These are phyloP conservation scores for Percopsis transmontana DNA, from an alignment of 2,113 vertebrate genomes.

Conservation along the genomic window DNA sequence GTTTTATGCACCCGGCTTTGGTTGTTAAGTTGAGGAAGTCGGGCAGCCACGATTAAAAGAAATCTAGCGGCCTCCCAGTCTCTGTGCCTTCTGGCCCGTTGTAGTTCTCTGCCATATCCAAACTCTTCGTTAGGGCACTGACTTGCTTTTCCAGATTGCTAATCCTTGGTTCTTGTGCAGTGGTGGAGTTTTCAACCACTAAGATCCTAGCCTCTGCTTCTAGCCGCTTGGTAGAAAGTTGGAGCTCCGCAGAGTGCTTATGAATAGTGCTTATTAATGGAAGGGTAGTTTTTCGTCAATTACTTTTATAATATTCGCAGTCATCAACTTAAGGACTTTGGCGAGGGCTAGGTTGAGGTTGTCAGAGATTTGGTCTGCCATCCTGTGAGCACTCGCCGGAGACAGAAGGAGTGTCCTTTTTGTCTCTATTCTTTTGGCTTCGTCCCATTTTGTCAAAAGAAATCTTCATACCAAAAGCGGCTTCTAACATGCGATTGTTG, in stretches of 20 bases:
- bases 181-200: neutral
- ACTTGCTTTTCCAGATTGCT: neutral
- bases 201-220: neutral
- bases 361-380: neutral
- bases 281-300: neutral
- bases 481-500: neutral
- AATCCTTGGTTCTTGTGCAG: neutral
- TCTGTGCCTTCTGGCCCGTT: neutral
- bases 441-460: neutral
- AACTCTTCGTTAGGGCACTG: neutral
- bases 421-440: too few relatives aligned
- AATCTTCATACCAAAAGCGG: neutral
- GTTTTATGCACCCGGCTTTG: too few relatives aligned
- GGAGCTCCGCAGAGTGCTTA: neutral
- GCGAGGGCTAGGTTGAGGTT: neutral
- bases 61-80: too few relatives aligned
- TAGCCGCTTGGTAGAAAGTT: neutral
- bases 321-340: neutral
- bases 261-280: neutral
- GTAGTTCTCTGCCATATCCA: constrained; percentile 1
- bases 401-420: too few relatives aligned
- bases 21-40: too few relatives aligned
- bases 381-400: neutral
- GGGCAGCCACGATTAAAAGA: too few relatives aligned
- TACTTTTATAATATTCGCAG: neutral